These are phyloP conservation scores for Schizopygopsis malacanthus DNA, from an alignment of 2,797 vertebrate genomes.

Conservation along the genomic window DNA sequence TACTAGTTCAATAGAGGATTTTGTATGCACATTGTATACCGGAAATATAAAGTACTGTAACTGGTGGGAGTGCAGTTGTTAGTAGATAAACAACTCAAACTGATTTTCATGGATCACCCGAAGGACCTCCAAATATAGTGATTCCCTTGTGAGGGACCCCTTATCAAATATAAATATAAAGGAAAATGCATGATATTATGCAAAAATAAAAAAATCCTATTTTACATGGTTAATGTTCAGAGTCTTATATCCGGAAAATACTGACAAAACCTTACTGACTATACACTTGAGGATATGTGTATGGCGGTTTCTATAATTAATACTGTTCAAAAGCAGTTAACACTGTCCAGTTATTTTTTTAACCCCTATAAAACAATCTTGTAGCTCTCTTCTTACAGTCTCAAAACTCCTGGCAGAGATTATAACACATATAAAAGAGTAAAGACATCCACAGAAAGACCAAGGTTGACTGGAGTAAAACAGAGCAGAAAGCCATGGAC, in stretches of 20 bases:
- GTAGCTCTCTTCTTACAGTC: neutral
- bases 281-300: neutral
- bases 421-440: conserved; percentile 59
- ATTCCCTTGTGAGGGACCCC: neutral
- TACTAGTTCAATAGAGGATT: conserved; percentile 70
- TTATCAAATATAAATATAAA: too few species aligned
- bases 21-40: conserved; percentile 68
- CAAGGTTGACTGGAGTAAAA: conserved; percentile 76
- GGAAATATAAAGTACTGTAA: conserved; percentile 63
- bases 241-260: neutral
- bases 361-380: neutral
- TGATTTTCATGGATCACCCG: conserved; percentile 60
- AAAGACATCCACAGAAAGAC: conserved; percentile 64
- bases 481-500: conserved; percentile 70
- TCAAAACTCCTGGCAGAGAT: conserved; percentile 65
- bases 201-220: neutral
- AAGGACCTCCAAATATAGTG: conserved; percentile 6
- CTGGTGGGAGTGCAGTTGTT: conserved; percentile 64
- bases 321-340: neutral
- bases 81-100: conserved; percentile 51
- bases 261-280: neutral
- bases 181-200: neutral
- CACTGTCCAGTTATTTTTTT: neutral
- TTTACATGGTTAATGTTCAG: neutral
- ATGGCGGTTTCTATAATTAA: neutral